A percentile compares a stretch with the other conserved stretches of the same genome.
phyloP scores from a whole-genome alignment of 2,797 vertebrate genomes.

The Fratercula arctica region DNA sequence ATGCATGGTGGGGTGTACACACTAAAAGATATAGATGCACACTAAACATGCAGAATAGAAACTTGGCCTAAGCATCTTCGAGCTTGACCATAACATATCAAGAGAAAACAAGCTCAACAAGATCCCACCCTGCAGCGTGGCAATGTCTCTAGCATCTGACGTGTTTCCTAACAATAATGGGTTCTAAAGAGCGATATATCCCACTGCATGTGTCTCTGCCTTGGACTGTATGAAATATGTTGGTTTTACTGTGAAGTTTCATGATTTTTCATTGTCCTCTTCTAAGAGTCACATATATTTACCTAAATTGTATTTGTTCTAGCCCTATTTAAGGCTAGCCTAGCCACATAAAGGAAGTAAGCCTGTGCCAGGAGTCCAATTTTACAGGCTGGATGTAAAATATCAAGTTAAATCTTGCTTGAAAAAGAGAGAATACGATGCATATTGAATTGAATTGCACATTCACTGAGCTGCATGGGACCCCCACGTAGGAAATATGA shows the following conservation, averaged over 20 bases:
- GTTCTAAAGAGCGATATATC: not conserved
- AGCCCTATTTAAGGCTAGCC: not conserved
- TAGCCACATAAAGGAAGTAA: not conserved
- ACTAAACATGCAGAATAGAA: not conserved
- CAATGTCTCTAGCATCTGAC: not conserved
- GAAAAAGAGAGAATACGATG: not conserved
- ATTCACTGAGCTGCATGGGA: not conserved
- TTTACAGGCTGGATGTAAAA: not conserved
- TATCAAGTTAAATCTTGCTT: not conserved
- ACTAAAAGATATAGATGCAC: not conserved
- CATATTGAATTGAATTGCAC: not conserved
- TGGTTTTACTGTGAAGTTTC: not conserved
- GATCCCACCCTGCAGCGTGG: not conserved
- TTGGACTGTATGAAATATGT: not conserved
- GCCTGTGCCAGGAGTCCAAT: not conserved
- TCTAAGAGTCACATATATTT: not conserved
- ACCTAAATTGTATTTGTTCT: not conserved
- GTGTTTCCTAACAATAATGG: not conserved
- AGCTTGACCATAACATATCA: not conserved
- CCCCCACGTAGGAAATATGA: not conserved
- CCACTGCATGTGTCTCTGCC: not conserved
- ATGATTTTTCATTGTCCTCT: not conserved
- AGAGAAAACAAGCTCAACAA: not conserved
- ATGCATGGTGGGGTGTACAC: rapidly evolving
- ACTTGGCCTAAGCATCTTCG: not conserved